Evolutionary conservation across 2,113 vertebrate species (phyloP), one percentile per base, ranked within the genome.

Genomic region (Stercorarius parasiticus): DNA sequence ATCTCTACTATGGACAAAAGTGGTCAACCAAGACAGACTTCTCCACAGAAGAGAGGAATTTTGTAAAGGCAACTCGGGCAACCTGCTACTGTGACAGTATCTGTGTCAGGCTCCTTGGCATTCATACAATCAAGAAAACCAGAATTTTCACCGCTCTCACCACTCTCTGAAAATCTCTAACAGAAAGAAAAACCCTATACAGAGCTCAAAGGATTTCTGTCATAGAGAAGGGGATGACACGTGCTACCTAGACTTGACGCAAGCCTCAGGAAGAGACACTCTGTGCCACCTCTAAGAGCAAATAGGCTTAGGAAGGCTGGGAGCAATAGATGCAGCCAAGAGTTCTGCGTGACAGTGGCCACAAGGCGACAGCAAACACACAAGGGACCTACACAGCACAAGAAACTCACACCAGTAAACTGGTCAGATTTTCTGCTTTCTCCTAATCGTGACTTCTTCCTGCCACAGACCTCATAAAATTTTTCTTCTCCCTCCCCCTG

Each of bases 321-420:
- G 40, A 88, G n/a, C 40, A 71, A 55, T 0, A 1, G 62, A 20
- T 45, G 47, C 32, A 78, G 82, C 14, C 43, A 42, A 21, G 62
- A 72, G 55, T 6, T 91, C 42, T 69, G 64, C 2, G 4, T 55
- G 71, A 65, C 78, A 94, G 62, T 0, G 32, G 49, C 84, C 87
- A 96, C 90, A 85, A 96, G 88, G 95, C 62, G 25, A 95, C 73
- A 96, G 91, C 87, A 94, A 89, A 93, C 38, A 45, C 86, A 69
- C 61, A 56, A 67, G 30, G 23, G 40, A 91, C 55, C 29, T 38
- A 27, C 34, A 15, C 0, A 0, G 50, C 1, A 1, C 36, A 40
- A 47, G 59, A 69, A 9, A 79, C 16, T 73, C 1, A 0, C 14
- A 72, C 19, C 27, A 42, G 15, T 0, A 16, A 76, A 61, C 29